Base-by-base conservation (phyloP, 2,888 invertebrate species). In the Campopleginae sp. region DNA sequence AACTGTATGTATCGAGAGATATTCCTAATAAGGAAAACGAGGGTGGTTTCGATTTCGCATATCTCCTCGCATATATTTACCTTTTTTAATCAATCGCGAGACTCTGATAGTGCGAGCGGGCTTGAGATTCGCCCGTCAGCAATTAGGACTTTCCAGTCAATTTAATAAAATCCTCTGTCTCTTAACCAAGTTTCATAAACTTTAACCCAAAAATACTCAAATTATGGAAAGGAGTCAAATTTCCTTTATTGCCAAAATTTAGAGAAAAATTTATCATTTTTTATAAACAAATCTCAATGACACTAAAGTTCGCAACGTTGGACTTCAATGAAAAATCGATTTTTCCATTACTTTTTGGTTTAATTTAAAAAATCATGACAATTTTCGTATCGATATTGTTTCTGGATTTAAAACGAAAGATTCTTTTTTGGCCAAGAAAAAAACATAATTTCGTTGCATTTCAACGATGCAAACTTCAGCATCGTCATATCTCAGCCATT, bases 21-120 rank as follows among this genome's bases (percentile, higher is more conserved):
- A 31, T 38, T 63, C 61, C 61, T 63, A 75, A 75, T 75, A 61
- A 63, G 75, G 75, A 46, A 63, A 31, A 54, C 44, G 44, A 63
- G 75, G 61, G 44, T 63, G 61, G 44, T 63, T 61, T 75, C 10
- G n/a, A 38, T 75, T 61, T 75, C 74, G 27, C 38, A n/a, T 31
- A 75, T 58, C 12, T 58, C 0, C 17, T 5, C 12, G n/a, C 19
- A 38, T 19, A 38, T 65, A n/a, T 58, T 42, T 14, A 14, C 14
- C 12, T 23, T 38, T 72, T 38, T 54, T 38, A 70, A 70, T 46
- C 17, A 27, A 17, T 44, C 12, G 19, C n/a, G 1, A 23, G 31
- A 71, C 8, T 51, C 10, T n/a, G 48, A 51, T 17, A 44, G 14
- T 14, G n/a, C n/a, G 58, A 58, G 58, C 27, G 27, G 58, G 27